phyloP scores from a whole-genome alignment of 37 sponge, comb jelly and placozoan species.

The Amphimedon queenslandica region DNA sequence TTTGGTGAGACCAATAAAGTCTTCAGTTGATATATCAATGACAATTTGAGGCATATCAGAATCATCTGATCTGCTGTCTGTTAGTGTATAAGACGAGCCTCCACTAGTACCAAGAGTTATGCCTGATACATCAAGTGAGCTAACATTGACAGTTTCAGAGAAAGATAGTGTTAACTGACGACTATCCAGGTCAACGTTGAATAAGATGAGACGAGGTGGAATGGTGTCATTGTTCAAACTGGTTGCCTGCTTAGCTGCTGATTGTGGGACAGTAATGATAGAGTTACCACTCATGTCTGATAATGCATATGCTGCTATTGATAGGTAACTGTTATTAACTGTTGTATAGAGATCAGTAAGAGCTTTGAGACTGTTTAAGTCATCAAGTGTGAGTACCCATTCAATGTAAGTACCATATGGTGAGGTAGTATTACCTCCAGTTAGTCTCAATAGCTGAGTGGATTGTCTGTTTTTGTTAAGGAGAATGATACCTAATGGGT shows the following conservation, averaged over 20 bases:
- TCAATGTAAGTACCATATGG: conserved; percentile 45
- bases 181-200: conserved; percentile 51
- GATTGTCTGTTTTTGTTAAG: conserved; percentile 63
- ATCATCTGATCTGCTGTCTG: conserved; percentile 20
- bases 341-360: conserved; percentile 60
- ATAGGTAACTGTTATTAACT: conserved; percentile 45
- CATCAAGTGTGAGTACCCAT: conserved; percentile 35
- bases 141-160: conserved; percentile 75
- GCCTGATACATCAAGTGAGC: conserved; percentile 53
- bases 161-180: conserved; percentile 48
- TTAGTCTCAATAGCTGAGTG: conserved; percentile 25
- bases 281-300: conserved; percentile 62
- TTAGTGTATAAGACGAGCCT: conserved; percentile 37
- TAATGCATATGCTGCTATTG: conserved; percentile 61
- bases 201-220: conserved; percentile 41
- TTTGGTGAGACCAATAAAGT: conserved; percentile 71
- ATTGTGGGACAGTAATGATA: conserved; percentile 64
- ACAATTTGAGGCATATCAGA: conserved; percentile 37
- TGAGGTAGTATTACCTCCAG: conserved; percentile 52
- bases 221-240: conserved; percentile 54
- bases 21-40: conserved; percentile 53
- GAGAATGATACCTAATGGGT: conserved; percentile 63
- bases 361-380: conserved; percentile 73
- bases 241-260: conserved; percentile 44
- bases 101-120: conserved; percentile 26